These are phyloP conservation scores for Phoxinus phoxinus DNA, from an alignment of 2,113 vertebrate genomes.

Conservation along the genomic window DNA sequence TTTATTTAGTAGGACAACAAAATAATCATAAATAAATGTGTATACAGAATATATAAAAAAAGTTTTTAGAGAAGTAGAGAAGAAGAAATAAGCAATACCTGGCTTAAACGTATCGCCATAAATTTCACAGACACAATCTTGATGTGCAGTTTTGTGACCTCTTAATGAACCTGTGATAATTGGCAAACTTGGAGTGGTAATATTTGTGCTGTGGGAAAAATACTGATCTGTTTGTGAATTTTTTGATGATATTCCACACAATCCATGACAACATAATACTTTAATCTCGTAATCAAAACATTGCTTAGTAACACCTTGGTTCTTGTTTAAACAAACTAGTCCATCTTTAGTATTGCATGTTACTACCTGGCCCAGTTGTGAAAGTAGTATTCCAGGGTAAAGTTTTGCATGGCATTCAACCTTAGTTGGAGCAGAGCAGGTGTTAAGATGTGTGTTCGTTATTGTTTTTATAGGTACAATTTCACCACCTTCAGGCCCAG, in stretches of 20 bases:
- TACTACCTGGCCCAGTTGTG: constrained; percentile 62
- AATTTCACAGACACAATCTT: constrained; percentile 18
- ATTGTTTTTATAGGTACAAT: constrained; percentile 52
- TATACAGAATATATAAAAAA: not conserved
- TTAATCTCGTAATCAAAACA: constrained; percentile 68
- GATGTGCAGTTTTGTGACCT: not conserved
- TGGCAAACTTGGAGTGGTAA: not conserved
- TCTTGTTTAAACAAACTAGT: constrained; percentile 65
- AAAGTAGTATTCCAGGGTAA: not conserved
- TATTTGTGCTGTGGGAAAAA: not conserved
- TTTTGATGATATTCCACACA: not conserved
- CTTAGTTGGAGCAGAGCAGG: constrained; percentile 42
- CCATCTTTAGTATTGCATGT: constrained; percentile 51
- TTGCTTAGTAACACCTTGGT: constrained; percentile 59
- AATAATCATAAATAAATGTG: not conserved
- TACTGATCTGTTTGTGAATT: not conserved
- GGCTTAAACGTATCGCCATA: not conserved
- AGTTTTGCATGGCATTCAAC: constrained; percentile 57
- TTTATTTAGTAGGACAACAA: not conserved
- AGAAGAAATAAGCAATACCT: constrained; percentile 37
- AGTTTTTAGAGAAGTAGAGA: not conserved
- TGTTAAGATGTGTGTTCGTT: not conserved
- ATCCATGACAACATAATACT: constrained; percentile 59
- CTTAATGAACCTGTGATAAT: not conserved
- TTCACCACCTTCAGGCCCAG: constrained; percentile 58